Evolutionary conservation across 2,797 vertebrate genomes (phyloP).

Genomic region (Apodemus agrarius): DNA sequence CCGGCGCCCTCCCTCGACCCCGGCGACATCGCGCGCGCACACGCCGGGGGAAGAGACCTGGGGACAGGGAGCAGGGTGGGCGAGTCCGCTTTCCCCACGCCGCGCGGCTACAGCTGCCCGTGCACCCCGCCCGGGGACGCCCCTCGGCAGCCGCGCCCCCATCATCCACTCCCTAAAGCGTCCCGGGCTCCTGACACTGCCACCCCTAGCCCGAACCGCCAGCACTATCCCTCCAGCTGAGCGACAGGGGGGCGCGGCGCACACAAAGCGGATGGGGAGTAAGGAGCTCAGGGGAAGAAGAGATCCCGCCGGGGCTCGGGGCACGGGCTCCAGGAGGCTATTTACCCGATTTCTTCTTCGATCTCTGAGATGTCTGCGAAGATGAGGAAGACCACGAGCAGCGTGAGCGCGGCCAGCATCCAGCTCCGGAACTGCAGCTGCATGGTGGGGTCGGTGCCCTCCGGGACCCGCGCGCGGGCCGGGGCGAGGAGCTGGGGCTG

Average conservation of each 20-base stretch:
- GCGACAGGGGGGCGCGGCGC: slow-evolving; percentile 62
- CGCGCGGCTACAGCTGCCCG: neutral
- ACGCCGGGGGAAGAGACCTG: neutral
- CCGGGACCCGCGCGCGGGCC: slow-evolving; percentile 66
- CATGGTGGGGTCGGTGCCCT: slow-evolving; percentile 88
- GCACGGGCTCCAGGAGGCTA: slow-evolving; percentile 55
- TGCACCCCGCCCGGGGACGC: slow-evolving; percentile 28
- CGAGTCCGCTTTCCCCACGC: neutral
- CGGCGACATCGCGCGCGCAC: neutral
- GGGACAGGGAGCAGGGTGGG: neutral
- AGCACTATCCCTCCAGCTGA: neutral
- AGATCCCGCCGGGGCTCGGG: neutral
- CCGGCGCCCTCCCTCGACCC: slow-evolving; percentile 70
- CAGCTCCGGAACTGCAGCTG: slow-evolving; percentile 91
- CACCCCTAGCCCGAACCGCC: neutral
- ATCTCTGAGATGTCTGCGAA: slow-evolving; percentile 95
- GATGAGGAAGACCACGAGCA: slow-evolving; percentile 92
- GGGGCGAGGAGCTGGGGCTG: slow-evolving; percentile 60
- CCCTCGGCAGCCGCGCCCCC: slow-evolving; percentile 56
- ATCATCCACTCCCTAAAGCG: neutral
- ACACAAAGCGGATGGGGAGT: slow-evolving; percentile 73
- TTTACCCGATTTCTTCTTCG: slow-evolving; percentile 94
- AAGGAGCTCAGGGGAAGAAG: neutral
- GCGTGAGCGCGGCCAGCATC: slow-evolving; percentile 92
- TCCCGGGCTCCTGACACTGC: slow-evolving; percentile 31